Evolutionary conservation across 2,113 vertebrate species (phyloP).

Genomic region (Eonycteris spelaea): DNA sequence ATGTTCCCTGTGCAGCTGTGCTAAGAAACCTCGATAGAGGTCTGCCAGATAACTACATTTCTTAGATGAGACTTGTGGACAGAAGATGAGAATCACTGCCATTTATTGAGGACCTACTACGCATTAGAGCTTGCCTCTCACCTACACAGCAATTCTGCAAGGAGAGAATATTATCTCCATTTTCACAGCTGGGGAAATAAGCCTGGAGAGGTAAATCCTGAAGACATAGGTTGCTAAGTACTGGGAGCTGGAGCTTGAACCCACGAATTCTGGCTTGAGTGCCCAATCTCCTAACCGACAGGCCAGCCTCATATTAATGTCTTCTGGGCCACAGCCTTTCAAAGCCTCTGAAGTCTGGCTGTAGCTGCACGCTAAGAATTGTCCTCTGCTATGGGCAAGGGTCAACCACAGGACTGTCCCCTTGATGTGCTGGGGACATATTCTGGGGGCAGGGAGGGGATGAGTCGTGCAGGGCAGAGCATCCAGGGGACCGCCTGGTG

Average conservation of each 20-base stretch:
- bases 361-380: neutral
- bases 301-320: neutral
- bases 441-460: neutral
- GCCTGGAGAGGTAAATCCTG: neutral
- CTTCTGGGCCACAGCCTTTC: neutral
- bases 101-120: neutral
- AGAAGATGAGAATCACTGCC: neutral
- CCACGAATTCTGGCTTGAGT: fast-evolving
- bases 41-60: neutral
- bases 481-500: neutral
- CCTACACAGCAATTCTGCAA: neutral
- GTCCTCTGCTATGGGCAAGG: neutral
- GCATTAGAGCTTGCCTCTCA: neutral
- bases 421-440: neutral
- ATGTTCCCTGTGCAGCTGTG: neutral
- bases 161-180: neutral
- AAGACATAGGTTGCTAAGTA: neutral
- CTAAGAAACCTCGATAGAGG: neutral
- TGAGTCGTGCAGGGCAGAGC: neutral
- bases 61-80: neutral
- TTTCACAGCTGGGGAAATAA: neutral
- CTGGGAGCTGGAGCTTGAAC: neutral
- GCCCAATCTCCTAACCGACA: fast-evolving
- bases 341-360: neutral
- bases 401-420: neutral